phyloP scores from a whole-genome alignment of 2,113 vertebrate species.

The Pomatostomus ruficeps region DNA sequence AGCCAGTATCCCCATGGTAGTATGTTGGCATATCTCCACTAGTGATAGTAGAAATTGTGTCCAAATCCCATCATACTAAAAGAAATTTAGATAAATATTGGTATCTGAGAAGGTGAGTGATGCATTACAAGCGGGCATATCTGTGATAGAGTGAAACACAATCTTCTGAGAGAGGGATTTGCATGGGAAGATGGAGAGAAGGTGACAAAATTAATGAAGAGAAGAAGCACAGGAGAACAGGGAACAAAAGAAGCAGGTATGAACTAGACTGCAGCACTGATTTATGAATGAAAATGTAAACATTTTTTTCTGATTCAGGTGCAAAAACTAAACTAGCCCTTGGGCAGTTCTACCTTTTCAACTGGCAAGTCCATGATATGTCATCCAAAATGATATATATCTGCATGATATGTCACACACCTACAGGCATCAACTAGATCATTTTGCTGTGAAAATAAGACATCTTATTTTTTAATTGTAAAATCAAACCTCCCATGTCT shows the following conservation, averaged over 20 bases:
- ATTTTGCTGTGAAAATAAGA: background rate
- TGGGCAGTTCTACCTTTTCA: background rate
- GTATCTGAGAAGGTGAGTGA: background rate
- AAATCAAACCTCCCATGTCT: background rate
- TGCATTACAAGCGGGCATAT: background rate
- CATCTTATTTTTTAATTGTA: background rate
- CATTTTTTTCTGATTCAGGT: background rate
- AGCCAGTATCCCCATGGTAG: background rate
- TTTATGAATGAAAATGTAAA: slow-evolving; percentile 19
- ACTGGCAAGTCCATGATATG: background rate
- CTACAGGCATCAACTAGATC: background rate
- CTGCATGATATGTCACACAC: background rate
- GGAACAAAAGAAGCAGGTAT: background rate
- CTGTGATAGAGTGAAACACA: background rate
- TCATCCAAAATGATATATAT: background rate
- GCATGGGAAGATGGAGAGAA: background rate
- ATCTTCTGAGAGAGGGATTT: background rate
- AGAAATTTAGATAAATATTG: background rate
- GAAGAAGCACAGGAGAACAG: background rate
- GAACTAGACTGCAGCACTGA: background rate
- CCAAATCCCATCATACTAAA: background rate
- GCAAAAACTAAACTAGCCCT: background rate
- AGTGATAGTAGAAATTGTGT: background rate
- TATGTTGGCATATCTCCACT: background rate
- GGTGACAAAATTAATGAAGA: background rate